Evolutionary conservation across 2,888 invertebrate genomes (phyloP).

Genomic region (Ormia ochracea): DNA sequence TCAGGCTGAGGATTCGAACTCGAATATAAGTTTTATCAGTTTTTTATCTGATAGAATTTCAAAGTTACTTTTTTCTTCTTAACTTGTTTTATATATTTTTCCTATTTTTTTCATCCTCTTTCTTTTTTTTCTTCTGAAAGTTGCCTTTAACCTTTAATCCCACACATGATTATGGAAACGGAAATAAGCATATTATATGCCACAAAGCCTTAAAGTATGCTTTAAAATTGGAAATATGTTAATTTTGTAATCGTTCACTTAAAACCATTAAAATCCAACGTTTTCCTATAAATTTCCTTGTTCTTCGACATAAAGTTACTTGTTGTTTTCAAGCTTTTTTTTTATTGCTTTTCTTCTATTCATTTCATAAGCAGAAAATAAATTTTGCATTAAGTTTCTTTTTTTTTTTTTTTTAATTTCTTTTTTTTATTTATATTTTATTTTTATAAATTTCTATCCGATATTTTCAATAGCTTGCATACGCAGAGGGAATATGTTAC

Average conservation of each 20-base stretch:
- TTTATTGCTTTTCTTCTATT: slow-evolving; percentile 24
- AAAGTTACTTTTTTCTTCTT: too few relatives aligned
- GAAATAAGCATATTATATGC: background rate
- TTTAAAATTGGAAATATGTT: slow-evolving; percentile 8
- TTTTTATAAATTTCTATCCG: background rate
- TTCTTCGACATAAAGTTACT: too few relatives aligned
- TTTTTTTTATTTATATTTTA: background rate
- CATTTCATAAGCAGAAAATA: slow-evolving; percentile 28
- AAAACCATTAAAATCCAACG: background rate
- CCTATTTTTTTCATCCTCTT: background rate
- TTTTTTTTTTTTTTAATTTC: background rate
- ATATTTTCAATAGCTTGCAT: slow-evolving; percentile 7
- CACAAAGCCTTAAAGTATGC: slow-evolving; percentile 1
- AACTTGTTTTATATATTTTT: background rate
- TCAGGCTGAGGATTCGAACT: too few relatives aligned
- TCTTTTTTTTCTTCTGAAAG: background rate
- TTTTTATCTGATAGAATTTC: too few relatives aligned
- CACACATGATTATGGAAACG: background rate
- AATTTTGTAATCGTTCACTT: background rate
- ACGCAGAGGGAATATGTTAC: too few relatives aligned
- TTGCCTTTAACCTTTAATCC: background rate
- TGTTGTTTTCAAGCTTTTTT: too few relatives aligned
- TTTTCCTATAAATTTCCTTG: slow-evolving; percentile 36
- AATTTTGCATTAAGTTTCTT: slow-evolving; percentile 27
- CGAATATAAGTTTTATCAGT: too few relatives aligned